Base-by-base conservation (phyloP, 1,140 invertebrate species). In the Drosophila kohkoa region DNA sequence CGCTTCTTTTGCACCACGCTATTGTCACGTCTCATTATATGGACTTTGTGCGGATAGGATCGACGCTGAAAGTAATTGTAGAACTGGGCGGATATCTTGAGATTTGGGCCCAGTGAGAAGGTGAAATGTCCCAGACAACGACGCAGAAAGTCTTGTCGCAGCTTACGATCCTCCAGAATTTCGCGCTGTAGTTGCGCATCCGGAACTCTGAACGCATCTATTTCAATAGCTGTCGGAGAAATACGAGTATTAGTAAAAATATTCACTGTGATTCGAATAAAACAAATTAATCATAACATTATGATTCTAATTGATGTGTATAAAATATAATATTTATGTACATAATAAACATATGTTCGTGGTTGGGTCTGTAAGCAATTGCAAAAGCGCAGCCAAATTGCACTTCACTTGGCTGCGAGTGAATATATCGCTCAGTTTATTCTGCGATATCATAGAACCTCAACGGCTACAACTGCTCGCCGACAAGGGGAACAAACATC, bases 41-140 rank as follows among this genome's bases (percentile, higher is more conserved):
- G 79, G 2, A 92, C 85, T 13, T 87, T 90, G 4, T 75, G 57
- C 0, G 91, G 91, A 48, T 77, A 83, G 11, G 74, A 55, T n/a
- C 60, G 75, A 3, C 77, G 77, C 52, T 87, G 69, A 10, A 87
- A 92, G 43, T 89, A 92, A 32, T 91, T 92, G 41, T 91, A 92
- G 52, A 87, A 90, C 58, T 88, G 87, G 5, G 76, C 87, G 0
- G 91, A 90, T 43, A 92, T 64, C 7, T 25, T 49, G 3, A 92
- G 69, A 43, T 91, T 67, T 3, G 83, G 82, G 1, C 91, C 91
- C 7, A 92, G 49, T 1, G 74, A 64, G 13, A 92, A 76, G 6
- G 58, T 90, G 4, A 92, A 91, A 49, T 92, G 91, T 0, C 86
- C 91, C 28, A 91, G 46, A 16, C 91, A 90, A 28, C 91, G 86